Evolutionary conservation across 2,888 invertebrate genomes (phyloP).

Genomic region (Heliconius ismenius): DNA sequence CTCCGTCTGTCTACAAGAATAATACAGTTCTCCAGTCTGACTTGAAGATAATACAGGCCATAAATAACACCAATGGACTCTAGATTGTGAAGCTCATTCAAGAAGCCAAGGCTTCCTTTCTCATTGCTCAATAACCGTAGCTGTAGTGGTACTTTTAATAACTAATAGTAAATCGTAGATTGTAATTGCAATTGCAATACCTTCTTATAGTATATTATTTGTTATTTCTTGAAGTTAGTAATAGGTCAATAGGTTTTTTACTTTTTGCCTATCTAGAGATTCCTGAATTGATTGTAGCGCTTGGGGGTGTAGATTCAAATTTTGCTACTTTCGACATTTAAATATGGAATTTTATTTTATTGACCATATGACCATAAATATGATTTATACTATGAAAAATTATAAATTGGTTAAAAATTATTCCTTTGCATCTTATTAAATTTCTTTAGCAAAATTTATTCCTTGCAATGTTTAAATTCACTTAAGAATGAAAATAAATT

Average conservation of each 20-base stretch:
- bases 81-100: conserved; percentile 19
- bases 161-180: background rate
- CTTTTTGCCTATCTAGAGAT: background rate
- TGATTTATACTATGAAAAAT: too few relatives aligned
- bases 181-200: background rate
- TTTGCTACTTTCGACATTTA: too few relatives aligned
- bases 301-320: too few relatives aligned
- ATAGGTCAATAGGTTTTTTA: background rate
- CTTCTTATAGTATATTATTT: background rate
- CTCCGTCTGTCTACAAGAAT: background rate
- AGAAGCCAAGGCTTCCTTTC: conserved; percentile 6
- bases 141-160: conserved; percentile 5
- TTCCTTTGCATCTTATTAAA: too few relatives aligned
- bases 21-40: conserved; percentile 11
- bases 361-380: too few relatives aligned
- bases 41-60: conserved; percentile 21
- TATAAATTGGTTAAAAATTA: too few relatives aligned
- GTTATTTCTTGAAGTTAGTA: background rate
- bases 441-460: too few relatives aligned
- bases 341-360: too few relatives aligned
- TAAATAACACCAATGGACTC: conserved; percentile 21
- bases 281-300: too few relatives aligned
- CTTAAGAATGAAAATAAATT: too few relatives aligned
- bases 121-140: conserved; percentile 14
- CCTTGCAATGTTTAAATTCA: too few relatives aligned